Conservation (phyloP, 2,888 invertebrate genomes). For the Spodoptera exigua region DNA sequence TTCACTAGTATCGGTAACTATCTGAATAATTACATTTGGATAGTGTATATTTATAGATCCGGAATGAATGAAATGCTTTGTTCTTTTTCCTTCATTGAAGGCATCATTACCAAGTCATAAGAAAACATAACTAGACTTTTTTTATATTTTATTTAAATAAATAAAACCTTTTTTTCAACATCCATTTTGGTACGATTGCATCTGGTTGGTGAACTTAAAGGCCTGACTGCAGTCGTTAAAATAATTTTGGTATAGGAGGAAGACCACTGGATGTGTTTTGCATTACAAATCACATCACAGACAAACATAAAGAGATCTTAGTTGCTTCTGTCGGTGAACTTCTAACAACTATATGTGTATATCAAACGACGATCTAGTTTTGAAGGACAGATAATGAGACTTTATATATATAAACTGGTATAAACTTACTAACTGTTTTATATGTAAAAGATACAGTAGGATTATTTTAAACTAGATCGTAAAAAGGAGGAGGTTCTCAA, state of each 20-base stretch:
- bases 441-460: no score
- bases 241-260: background rate
- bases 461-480: no score
- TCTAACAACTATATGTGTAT: constrained; percentile 7
- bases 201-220: background rate
- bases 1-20: constrained; percentile 6
- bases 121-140: no score
- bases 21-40: background rate
- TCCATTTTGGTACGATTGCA: background rate
- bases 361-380: constrained; percentile 25
- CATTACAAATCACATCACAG: constrained; percentile 12
- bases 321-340: constrained; percentile 2
- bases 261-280: constrained; percentile 1
- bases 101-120: no score
- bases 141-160: background rate
- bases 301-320: background rate
- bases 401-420: no score
- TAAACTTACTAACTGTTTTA: no score
- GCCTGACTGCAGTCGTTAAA: background rate
- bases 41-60: no score
- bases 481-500: no score
- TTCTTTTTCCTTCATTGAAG: no score
- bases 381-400: no score
- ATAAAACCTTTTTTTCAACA: constrained; percentile 4
- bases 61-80: no score